Evolutionary conservation across 2,797 vertebrate species (phyloP).

Genomic region (Pipistrellus kuhlii): DNA sequence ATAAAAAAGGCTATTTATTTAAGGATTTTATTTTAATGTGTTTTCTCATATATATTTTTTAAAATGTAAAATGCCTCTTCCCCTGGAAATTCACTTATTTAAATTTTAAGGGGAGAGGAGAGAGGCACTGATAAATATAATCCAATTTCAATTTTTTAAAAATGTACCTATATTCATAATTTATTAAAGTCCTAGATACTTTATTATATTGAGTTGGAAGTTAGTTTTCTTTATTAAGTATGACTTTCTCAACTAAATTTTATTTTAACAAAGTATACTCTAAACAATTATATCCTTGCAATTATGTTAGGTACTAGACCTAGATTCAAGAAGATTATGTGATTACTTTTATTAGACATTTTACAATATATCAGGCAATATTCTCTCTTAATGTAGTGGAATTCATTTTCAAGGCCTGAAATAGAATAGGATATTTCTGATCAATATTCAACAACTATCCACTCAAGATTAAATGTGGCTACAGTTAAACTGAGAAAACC

Average conservation of each 20-base stretch:
- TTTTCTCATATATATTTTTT: not conserved
- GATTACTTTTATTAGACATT: not conserved
- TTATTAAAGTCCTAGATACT: not conserved
- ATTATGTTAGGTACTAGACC: not conserved
- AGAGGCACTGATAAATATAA: not conserved
- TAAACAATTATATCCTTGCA: not conserved
- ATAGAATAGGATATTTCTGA: slow-evolving; percentile 29
- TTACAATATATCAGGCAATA: not conserved
- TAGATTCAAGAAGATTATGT: not conserved
- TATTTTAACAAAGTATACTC: not conserved
- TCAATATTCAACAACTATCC: not conserved
- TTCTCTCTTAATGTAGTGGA: not conserved
- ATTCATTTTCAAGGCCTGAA: slow-evolving; percentile 26
- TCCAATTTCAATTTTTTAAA: not conserved
- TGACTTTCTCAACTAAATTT: slow-evolving; percentile 1
- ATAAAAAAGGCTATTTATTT: not conserved
- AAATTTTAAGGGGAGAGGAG: not conserved
- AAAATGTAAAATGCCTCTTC: not conserved
- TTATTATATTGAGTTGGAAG: slow-evolving; percentile 16
- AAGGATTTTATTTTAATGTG: slow-evolving; percentile 11
- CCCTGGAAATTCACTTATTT: not conserved
- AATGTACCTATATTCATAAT: not conserved
- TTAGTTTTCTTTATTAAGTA: not conserved
- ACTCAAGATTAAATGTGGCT: not conserved
- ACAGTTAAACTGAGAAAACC: not conserved